Evolutionary conservation across 2,888 invertebrate genomes (phyloP).

Genomic region (Pristionchus maxplancki): DNA sequence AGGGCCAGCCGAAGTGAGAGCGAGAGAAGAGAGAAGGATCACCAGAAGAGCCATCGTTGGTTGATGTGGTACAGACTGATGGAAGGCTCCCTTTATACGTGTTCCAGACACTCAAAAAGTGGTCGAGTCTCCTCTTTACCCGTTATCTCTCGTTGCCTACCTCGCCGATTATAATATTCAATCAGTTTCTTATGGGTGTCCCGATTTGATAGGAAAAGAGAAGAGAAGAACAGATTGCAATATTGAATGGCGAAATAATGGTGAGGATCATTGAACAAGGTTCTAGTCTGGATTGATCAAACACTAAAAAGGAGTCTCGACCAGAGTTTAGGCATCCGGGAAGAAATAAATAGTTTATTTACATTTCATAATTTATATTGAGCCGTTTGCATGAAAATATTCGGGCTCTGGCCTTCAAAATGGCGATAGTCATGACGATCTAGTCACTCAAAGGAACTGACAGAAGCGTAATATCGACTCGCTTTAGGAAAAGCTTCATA

Average conservation of each 20-base stretch:
- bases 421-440: no score
- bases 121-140: neutral
- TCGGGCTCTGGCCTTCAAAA: no score
- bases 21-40: slow-evolving; percentile 14
- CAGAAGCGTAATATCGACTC: no score
- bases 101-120: neutral
- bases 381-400: no score
- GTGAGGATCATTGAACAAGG: neutral
- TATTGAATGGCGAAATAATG: neutral
- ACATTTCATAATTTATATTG: no score
- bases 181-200: slow-evolving; percentile 19
- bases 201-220: neutral
- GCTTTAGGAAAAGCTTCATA: no score
- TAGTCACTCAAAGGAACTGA: no score
- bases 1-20: neutral
- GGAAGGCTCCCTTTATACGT: neutral
- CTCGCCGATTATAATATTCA: neutral
- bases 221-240: neutral
- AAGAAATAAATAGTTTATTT: no score
- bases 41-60: neutral
- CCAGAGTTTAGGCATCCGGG: no score
- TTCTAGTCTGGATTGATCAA: neutral
- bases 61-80: neutral
- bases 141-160: neutral
- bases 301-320: no score